Percentiles rank a stretch among this genome's conserved stretches.
Evolutionary conservation across 2,797 vertebrate genomes (phyloP).

Genomic region (Steatocranus sp.): DNA sequence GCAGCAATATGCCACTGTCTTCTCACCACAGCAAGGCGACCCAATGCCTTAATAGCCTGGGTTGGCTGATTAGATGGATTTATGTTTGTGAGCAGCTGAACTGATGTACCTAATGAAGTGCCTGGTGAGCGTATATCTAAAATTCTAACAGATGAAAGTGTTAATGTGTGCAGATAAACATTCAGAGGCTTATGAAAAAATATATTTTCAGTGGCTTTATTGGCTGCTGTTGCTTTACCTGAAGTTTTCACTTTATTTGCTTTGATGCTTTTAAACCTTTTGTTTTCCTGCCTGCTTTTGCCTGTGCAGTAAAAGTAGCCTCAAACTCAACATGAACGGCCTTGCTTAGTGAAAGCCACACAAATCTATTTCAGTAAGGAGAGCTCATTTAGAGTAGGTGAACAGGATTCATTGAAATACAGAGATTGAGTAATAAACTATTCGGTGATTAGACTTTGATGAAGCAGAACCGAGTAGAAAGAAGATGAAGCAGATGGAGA

Average conservation of each 20-base stretch:
- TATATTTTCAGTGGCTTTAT: not conserved
- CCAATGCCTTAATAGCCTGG: rapidly evolving
- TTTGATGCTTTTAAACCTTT: not conserved
- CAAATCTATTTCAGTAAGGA: not conserved
- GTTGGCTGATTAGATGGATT: not conserved
- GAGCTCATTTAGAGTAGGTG: not conserved
- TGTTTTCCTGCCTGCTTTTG: not conserved
- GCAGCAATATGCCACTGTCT: rapidly evolving
- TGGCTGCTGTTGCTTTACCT: not conserved
- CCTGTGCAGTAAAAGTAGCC: not conserved
- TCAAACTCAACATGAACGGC: not conserved
- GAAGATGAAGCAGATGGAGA: not conserved
- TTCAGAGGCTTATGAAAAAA: not conserved
- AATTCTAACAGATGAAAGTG: rapidly evolving
- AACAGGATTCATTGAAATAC: not conserved
- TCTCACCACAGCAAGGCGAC: not conserved
- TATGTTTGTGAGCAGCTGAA: not conserved
- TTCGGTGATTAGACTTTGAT: not conserved
- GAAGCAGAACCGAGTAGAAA: not conserved
- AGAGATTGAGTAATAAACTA: not conserved
- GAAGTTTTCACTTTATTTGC: not conserved
- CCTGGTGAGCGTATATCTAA: not conserved
- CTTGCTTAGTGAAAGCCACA: not conserved
- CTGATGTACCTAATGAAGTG: not conserved
- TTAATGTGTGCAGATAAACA: not conserved